These are phyloP conservation scores for Caenorhabditis sp. DNA, from an alignment of 2,888 invertebrate genomes.

Conservation along the genomic window DNA sequence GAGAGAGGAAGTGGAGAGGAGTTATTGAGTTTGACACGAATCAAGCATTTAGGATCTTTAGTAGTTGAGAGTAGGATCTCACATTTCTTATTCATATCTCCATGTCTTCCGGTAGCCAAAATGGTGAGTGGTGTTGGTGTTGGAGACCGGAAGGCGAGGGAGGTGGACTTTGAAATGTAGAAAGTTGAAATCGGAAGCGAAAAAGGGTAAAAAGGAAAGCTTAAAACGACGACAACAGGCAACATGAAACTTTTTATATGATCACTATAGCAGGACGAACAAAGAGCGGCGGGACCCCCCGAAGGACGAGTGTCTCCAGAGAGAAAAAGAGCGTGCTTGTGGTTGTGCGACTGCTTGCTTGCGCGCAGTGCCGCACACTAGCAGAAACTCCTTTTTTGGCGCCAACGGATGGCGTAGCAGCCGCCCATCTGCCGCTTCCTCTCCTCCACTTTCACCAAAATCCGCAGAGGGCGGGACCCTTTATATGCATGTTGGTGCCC, in stretches of 20 bases:
- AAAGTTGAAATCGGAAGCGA: slow-evolving; percentile 29
- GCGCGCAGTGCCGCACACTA: slow-evolving; percentile 58
- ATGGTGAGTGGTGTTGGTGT: no score
- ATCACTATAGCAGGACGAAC: slow-evolving; percentile 61
- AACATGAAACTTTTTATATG: slow-evolving; percentile 61
- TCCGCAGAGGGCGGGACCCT: slow-evolving; percentile 57
- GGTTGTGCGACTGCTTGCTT: slow-evolving; percentile 41
- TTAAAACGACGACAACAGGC: slow-evolving; percentile 33
- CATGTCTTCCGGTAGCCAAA: neutral
- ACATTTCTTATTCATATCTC: slow-evolving; percentile 29
- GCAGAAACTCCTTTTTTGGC: slow-evolving; percentile 61
- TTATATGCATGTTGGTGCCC: slow-evolving; percentile 38
- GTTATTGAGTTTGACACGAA: slow-evolving; percentile 39
- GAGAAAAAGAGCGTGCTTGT: slow-evolving; percentile 53
- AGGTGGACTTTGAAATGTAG: slow-evolving; percentile 49
- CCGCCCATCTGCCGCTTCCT: slow-evolving; percentile 63
- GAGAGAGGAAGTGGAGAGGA: slow-evolving; percentile 18
- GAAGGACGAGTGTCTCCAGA: slow-evolving; percentile 67
- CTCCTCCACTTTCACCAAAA: slow-evolving; percentile 54
- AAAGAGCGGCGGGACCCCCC: slow-evolving; percentile 57
- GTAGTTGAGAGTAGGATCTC: neutral
- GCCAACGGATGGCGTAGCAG: slow-evolving; percentile 63
- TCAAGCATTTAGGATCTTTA: neutral
- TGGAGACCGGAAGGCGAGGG: slow-evolving; percentile 16
- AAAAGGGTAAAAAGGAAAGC: slow-evolving; percentile 23